phyloP scores from a whole-genome alignment of 1,140 invertebrate species.

The Danaus melanippus region DNA sequence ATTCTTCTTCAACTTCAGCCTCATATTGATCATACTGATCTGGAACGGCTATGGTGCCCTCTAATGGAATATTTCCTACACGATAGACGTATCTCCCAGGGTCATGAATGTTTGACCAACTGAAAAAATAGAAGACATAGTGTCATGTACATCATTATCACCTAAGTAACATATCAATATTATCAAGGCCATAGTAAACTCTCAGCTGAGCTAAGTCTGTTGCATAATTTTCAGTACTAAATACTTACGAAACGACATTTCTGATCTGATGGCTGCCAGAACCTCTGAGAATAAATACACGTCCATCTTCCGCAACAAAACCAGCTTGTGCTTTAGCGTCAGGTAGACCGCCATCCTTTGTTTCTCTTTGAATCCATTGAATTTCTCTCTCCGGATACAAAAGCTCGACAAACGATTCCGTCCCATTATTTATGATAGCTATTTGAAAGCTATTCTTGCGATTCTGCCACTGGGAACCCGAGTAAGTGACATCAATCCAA shows the following conservation, averaged over 20 bases:
- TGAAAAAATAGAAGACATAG: slow-evolving; percentile 55
- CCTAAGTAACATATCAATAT: no score
- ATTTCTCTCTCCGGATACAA: slow-evolving; percentile 90
- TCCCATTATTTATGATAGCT: slow-evolving; percentile 86
- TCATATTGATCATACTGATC: slow-evolving; percentile 72
- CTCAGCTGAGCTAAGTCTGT: no score
- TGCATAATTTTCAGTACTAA: not conserved
- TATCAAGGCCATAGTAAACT: no score
- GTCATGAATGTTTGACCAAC: slow-evolving; percentile 86
- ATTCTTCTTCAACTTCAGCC: slow-evolving; percentile 54
- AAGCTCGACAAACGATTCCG: slow-evolving; percentile 86
- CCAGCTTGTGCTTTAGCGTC: slow-evolving; percentile 94
- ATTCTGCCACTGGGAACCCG: slow-evolving; percentile 57
- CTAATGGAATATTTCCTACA: slow-evolving; percentile 77
- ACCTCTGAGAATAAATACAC: slow-evolving; percentile 80
- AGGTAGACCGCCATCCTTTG: slow-evolving; percentile 76
- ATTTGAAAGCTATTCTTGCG: slow-evolving; percentile 84
- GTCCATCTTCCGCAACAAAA: slow-evolving; percentile 87
- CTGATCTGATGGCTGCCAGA: slow-evolving; percentile 90
- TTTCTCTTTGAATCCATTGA: slow-evolving; percentile 89
- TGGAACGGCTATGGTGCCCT: slow-evolving; percentile 78
- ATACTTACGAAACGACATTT: slow-evolving; percentile 63
- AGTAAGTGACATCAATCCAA: slow-evolving; percentile 80
- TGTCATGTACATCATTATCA: not conserved
- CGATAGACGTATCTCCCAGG: slow-evolving; percentile 89